These are phyloP conservation scores for Micronycteris hirsuta DNA, from an alignment of 2,113 vertebrate genomes.

Conservation along the genomic window DNA sequence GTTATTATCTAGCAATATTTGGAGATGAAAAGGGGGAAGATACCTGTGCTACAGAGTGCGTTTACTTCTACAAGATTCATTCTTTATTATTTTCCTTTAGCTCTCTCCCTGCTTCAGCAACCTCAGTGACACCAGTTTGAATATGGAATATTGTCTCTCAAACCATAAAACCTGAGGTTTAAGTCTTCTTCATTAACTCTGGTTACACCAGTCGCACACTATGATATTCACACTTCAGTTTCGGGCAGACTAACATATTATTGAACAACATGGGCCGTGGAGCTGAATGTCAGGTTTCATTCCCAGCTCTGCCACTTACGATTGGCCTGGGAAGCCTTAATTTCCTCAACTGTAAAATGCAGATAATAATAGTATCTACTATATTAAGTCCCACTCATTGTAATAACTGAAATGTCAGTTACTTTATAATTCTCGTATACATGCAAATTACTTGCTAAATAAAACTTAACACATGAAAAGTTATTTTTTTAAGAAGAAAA, in stretches of 20 bases:
- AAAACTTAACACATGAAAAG: not conserved
- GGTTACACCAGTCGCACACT: not conserved
- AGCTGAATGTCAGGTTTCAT: not conserved
- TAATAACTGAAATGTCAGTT: not conserved
- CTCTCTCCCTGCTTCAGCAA: not conserved
- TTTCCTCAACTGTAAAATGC: not conserved
- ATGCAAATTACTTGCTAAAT: not conserved
- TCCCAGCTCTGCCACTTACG: not conserved
- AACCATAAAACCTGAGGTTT: not conserved
- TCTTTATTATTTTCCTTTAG: not conserved
- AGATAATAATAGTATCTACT: not conserved
- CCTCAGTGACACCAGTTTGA: not conserved
- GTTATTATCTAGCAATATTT: not conserved
- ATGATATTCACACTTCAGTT: not conserved
- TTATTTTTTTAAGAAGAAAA: not conserved
- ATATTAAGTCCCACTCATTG: not conserved
- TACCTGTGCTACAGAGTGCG: not conserved
- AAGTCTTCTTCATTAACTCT: not conserved
- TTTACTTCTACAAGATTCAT: not conserved
- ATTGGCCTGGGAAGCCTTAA: not conserved
- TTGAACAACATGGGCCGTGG: not conserved
- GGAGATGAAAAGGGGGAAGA: not conserved
- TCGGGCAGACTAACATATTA: not conserved
- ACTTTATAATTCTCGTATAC: not conserved
- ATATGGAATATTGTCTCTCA: not conserved